Evolutionary conservation across 2,113 vertebrate genomes (phyloP).

Genomic region (Sorex fumeus): DNA sequence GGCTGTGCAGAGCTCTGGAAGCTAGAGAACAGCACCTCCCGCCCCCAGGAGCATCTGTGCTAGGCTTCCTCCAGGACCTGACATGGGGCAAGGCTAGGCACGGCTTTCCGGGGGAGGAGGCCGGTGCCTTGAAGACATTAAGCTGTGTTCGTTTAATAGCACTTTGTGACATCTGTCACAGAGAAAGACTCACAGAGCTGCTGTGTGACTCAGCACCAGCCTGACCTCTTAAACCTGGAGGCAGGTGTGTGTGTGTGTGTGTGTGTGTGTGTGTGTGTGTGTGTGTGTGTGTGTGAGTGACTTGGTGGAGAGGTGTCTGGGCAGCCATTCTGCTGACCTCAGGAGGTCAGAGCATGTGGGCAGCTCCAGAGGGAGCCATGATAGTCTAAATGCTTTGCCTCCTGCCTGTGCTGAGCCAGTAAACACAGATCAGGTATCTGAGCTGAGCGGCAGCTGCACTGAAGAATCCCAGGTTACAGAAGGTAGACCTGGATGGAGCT

Average conservation of each 20-base stretch:
- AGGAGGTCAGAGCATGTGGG: neutral
- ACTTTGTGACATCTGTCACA: conserved; percentile 36
- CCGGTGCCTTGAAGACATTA: neutral
- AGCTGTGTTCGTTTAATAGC: conserved; percentile 54
- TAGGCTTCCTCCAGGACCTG: neutral
- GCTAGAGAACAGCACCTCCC: neutral
- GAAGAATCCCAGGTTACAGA: neutral
- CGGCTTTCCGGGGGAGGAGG: neutral
- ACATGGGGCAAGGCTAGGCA: neutral
- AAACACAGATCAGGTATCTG: conserved; percentile 4
- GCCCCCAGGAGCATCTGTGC: neutral
- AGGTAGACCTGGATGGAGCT: neutral
- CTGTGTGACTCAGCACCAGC: neutral
- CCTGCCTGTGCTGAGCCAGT: neutral
- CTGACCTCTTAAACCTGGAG: neutral
- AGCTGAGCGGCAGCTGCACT: neutral
- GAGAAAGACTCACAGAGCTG: neutral
- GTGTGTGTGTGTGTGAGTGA: too few relatives aligned
- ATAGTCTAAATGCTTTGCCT: neutral
- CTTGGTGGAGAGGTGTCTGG: too few relatives aligned
- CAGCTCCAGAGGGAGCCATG: neutral
- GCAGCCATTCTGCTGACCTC: neutral
- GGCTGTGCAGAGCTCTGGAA: conserved; percentile 25
- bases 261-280: too few relatives aligned
- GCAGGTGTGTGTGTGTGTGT: too few relatives aligned